phyloP scores from a whole-genome alignment of 2,797 vertebrate species.

The Setipinna tenuifilis region DNA sequence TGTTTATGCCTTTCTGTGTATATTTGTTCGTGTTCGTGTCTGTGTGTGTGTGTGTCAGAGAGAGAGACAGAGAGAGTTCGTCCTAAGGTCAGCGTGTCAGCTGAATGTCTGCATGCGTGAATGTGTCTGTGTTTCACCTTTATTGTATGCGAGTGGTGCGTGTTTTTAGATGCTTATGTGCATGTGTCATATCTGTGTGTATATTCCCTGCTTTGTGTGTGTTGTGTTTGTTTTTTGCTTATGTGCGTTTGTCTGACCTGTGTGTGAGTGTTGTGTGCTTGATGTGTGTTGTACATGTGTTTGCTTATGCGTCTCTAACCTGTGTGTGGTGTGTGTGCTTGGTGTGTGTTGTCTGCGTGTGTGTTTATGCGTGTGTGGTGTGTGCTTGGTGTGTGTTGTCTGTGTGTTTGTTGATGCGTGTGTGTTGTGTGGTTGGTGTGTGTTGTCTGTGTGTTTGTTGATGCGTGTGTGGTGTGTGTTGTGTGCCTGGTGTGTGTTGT shows the following conservation, averaged over 20 bases:
- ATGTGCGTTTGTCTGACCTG: constrained; percentile 25
- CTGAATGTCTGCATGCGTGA: neutral
- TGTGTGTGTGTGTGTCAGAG: neutral
- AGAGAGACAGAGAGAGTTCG: too few species aligned
- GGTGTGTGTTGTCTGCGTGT: constrained; percentile 35
- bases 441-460: constrained; percentile 34
- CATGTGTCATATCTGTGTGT: too few species aligned
- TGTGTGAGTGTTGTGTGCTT: constrained; percentile 18
- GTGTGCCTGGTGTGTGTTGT: constrained; percentile 37
- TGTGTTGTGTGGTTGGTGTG: neutral
- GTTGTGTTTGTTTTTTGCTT: too few species aligned
- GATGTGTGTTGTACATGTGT: too few species aligned
- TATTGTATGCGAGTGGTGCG: neutral
- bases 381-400: too few species aligned
- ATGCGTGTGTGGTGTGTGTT: neutral
- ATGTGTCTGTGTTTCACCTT: neutral
- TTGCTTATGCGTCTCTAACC: too few species aligned
- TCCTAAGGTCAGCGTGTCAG: neutral
- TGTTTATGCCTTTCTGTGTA: neutral
- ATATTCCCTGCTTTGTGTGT: too few species aligned
- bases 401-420: too few species aligned
- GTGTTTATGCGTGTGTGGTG: neutral
- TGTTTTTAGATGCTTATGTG: too few species aligned
- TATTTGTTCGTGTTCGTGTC: neutral
- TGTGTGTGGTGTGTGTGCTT: neutral